Conservation (phyloP, 2,888 invertebrate species). For the Pilophorus perplexus region DNA sequence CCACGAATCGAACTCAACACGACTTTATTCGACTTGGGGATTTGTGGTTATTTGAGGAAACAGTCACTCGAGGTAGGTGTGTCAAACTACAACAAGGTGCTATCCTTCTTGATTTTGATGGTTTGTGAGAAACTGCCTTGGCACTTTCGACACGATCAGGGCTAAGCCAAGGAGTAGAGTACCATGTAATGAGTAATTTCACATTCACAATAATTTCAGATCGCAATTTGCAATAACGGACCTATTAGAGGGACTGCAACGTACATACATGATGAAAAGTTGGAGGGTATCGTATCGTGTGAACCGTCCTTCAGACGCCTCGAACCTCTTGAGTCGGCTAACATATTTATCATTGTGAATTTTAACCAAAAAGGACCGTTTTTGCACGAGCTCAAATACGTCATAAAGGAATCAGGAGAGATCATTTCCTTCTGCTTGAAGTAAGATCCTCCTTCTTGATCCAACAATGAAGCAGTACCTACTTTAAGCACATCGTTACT, state of each 20-base stretch:
- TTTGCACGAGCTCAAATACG: conserved; percentile 11
- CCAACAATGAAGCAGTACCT: no score
- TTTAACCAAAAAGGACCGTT: conserved; percentile 12
- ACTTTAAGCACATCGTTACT: no score
- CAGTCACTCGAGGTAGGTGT: neutral
- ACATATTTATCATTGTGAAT: neutral
- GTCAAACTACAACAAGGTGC: neutral
- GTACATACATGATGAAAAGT: neutral
- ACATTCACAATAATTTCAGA: neutral
- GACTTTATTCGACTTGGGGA: neutral
- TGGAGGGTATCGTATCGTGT: no score
- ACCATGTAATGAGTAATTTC: neutral
- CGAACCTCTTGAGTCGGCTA: no score
- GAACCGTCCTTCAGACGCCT: neutral
- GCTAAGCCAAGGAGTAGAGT: neutral
- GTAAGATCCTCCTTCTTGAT: no score
- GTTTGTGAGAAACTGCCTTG: no score
- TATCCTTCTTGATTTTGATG: no score
- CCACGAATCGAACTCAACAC: neutral
- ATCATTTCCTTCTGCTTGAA: neutral
- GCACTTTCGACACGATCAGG: no score
- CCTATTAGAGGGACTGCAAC: neutral
- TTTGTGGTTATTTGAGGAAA: neutral
- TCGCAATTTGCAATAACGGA: conserved; percentile 13
- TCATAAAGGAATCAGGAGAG: conserved; percentile 5